Base-by-base conservation (phyloP, 2,113 vertebrate species). In the Onychostoma macrolepis region DNA sequence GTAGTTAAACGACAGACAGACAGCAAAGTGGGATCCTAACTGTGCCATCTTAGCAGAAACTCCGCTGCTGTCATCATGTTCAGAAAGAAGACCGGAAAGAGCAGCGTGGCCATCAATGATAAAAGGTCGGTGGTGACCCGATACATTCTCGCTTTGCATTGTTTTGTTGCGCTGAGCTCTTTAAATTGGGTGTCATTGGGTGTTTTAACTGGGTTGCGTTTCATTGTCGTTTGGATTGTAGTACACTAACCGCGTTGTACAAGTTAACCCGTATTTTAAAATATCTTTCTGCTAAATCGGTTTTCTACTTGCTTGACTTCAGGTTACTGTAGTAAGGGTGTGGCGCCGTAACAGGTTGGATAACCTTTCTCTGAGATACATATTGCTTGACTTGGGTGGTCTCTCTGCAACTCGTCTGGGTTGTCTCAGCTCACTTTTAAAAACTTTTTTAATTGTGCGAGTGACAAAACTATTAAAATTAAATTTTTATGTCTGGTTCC, bases 281-380 rank as follows among this genome's bases (percentile, higher is more conserved):
- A 41, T 24, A 2, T 41, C 0, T 84, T 56, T 48, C 4, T 21
- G 10, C 2, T 80, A n/a, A 80, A 33, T 58, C 45, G 28, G 67
- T 13, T 71, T 74, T 8, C 33, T 45, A 3, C 12, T 38, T 15
- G 28, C 24, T 69, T 71, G 85, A 53, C 12, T 21, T 21, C 19
- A 36, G 56, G 7, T 58, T 58, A 19, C 30, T 84, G 69, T 74
- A 74, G 69, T 84, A 84, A 69, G 92, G 93, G 93, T 89, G 93
- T 88, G 93, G 92, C 26, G 58, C 90, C 86, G 79, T 80, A 90
- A 93, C 93, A 80, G 91, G 91, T 94, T 91, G 86, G 91, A 88
- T 91, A 87, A 87, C 89, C 90, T 88, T 86, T 75, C 33, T 4
- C 41, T 43, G 30, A 15, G 48, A 80, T 67, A n/a, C 11, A 38